Base-by-base conservation (phyloP, 2,113 vertebrate species). In the Tragelaphus imberbis region DNA sequence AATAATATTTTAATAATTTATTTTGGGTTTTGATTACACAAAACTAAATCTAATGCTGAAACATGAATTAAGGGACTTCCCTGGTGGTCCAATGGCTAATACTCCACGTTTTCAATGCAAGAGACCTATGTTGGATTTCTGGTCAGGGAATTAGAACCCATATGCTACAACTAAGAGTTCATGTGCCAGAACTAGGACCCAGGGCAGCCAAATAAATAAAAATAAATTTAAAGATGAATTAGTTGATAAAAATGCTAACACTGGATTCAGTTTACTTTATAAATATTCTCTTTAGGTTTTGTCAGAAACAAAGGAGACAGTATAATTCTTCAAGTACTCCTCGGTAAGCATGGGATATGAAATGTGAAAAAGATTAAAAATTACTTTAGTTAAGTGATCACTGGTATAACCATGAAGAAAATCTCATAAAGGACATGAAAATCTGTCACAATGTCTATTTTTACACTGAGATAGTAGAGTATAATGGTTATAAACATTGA, bases 11-110 rank as follows among this genome's bases (percentile, higher is more conserved):
- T 75, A 91, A 85, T 65, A 92, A 89, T n/a, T 85, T 53, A 95
- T 30, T 95, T 86, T 93, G 65, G 23, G 49, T 21, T 93, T 15
- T 88, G 55, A 25, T 81, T 91, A 85, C 9, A 93, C 51, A 96
- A 96, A 95, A 94, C 55, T 90, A 56, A 99, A 98, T 33, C 59
- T 82, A 77, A 82, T 55, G 36, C 14, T 81, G 68, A 92, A 94
- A 94, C 44, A 88, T 87, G 49, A n/a, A 94, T 21, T 49, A 96
- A 40, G 27, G 71, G 71, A 44, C 40, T 77, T 44, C 23, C n/a
- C 12, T 14, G 21, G 71, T 13, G 1, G 71, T 44, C 40, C 71
- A 44, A 12, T 14, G 71, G 71, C 21, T 77, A 77, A 77, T 6
- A 77, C 40, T 77, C 23, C 40, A 44, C 0, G 40, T 44, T 44